Conservation (phyloP, 2,888 invertebrate species). For the Exephanes ischioxanthus region DNA sequence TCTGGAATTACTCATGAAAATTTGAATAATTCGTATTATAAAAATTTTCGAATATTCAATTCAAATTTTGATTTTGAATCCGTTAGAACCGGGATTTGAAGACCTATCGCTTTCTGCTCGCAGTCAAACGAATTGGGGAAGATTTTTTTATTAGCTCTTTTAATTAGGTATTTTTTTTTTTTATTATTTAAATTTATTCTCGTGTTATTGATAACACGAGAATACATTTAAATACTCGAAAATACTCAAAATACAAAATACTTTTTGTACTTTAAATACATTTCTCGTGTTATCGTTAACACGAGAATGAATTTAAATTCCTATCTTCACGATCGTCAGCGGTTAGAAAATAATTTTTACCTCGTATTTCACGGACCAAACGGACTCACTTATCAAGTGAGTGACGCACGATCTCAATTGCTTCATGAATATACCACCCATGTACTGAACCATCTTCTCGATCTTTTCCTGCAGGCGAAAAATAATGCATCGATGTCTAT, state of each 20-base stretch:
- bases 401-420: constrained; percentile 90
- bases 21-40: no score
- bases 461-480: constrained; percentile 86
- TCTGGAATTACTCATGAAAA: no score
- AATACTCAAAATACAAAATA: no score
- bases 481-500: neutral
- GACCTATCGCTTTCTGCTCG: constrained; percentile 89
- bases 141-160: constrained; percentile 40
- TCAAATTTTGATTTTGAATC: no score
- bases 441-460: constrained; percentile 89
- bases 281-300: no score
- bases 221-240: no score
- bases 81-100: constrained; percentile 90
- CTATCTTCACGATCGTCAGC: neutral
- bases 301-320: neutral
- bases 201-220: neutral
- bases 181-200: constrained; percentile 63
- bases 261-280: no score
- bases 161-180: no score
- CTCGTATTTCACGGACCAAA: constrained; percentile 92
- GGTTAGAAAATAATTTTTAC: constrained; percentile 82
- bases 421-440: constrained; percentile 91
- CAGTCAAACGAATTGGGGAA: constrained; percentile 20
- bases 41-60: no score
- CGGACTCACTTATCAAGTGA: constrained; percentile 92